Conservation (phyloP, 2,797 vertebrate species). For the Malacoctenus gilli region DNA sequence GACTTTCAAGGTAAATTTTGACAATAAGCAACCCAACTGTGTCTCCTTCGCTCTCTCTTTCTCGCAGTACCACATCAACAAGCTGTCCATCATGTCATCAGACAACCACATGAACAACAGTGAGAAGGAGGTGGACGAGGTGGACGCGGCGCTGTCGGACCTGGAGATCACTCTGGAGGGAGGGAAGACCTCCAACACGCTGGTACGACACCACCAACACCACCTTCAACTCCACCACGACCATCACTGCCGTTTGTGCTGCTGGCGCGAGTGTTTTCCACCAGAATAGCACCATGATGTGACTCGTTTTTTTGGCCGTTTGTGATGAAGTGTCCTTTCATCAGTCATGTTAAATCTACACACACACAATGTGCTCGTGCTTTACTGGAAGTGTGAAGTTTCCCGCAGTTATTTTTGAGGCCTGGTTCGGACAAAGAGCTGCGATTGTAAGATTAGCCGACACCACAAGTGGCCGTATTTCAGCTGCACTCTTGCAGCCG, state of each 20-base stretch:
- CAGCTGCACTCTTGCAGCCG: constrained; percentile 23
- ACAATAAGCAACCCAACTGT: constrained; percentile 5
- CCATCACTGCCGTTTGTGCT: neutral
- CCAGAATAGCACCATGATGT: neutral
- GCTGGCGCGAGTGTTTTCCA: neutral
- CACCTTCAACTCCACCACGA: neutral
- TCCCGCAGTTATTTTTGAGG: constrained; percentile 63
- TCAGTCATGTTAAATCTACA: constrained; percentile 8
- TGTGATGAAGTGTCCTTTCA: constrained; percentile 30
- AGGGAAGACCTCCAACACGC: constrained; percentile 93
- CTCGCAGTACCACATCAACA: constrained; percentile 98
- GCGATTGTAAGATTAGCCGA: constrained; percentile 1
- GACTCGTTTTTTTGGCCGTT: constrained; percentile 20
- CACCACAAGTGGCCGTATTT: constrained; percentile 3
- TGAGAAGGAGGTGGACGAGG: constrained; percentile 98
- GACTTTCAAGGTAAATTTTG: too few species aligned
- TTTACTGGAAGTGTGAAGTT: constrained; percentile 18
- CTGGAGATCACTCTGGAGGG: constrained; percentile 98
- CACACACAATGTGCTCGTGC: constrained; percentile 6
- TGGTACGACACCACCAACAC: constrained; percentile 79
- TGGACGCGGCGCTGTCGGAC: constrained; percentile 96
- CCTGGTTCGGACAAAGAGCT: constrained; percentile 12
- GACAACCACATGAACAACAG: constrained; percentile 99
- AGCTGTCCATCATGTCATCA: constrained; percentile 97
- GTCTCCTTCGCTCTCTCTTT: constrained; percentile 15